phyloP scores from a whole-genome alignment of 2,113 vertebrate genomes.

The Sorex araneus region DNA sequence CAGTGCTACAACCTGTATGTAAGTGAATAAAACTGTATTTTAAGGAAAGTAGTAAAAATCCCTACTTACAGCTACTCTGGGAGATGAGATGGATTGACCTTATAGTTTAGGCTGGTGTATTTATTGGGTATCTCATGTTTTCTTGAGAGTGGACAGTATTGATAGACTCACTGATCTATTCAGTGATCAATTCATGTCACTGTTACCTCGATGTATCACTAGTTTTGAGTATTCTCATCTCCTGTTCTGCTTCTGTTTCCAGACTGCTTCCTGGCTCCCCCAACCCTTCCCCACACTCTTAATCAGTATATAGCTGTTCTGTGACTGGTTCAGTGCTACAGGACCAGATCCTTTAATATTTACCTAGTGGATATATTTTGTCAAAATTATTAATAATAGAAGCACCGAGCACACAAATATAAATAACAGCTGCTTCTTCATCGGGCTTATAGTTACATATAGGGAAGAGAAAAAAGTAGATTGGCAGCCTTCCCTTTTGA shows the following conservation, averaged over 20 bases:
- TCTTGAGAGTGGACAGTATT: neutral
- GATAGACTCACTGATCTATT: neutral
- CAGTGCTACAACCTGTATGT: too few species aligned
- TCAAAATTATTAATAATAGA: neutral
- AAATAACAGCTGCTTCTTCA: neutral
- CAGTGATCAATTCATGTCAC: neutral
- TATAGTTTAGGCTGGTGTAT: constrained; percentile 2
- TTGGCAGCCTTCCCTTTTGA: constrained; percentile 39
- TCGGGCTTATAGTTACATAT: neutral
- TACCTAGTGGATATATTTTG: constrained; percentile 15
- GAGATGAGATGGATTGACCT: neutral
- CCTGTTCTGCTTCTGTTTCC: constrained; percentile 20
- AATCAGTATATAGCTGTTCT: constrained; percentile 26
- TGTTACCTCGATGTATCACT: neutral
- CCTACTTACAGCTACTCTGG: neutral
- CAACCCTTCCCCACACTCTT: neutral
- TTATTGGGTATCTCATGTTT: constrained; percentile 38
- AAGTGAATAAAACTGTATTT: constrained; percentile 42
- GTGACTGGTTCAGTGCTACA: constrained; percentile 13
- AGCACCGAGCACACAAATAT: constrained; percentile 1
- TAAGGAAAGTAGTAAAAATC: constrained; percentile 2
- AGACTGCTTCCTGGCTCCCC: neutral
- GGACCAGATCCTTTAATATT: neutral
- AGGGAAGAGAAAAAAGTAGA: constrained; percentile 21
- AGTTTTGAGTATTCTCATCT: neutral